Percentiles rank a stretch among this genome's conserved stretches.
Evolutionary conservation across 2,113 vertebrate species (phyloP).

Genomic region (Anarhynchus alexandrinus): DNA sequence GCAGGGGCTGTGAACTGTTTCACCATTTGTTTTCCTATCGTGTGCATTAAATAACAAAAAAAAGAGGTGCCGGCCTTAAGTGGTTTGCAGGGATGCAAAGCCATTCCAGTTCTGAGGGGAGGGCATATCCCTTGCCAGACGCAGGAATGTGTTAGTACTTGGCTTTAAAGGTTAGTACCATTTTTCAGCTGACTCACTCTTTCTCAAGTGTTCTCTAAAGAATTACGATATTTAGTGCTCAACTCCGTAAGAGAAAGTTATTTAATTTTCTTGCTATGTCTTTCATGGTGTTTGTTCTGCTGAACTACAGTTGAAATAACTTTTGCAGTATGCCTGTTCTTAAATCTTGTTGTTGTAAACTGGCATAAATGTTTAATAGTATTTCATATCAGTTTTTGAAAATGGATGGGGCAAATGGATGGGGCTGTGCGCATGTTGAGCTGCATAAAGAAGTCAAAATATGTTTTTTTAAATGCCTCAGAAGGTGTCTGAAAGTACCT

Average conservation of each 20-base stretch:
- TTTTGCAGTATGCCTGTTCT: neutral
- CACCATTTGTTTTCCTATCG: neutral
- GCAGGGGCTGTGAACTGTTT: neutral
- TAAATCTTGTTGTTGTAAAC: neutral
- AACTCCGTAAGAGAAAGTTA: neutral
- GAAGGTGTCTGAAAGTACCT: neutral
- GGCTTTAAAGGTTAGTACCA: neutral
- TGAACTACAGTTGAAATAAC: neutral
- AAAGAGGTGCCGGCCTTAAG: neutral
- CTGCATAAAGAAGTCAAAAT: neutral
- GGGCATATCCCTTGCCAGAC: neutral
- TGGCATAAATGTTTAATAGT: neutral
- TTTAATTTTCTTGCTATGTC: neutral
- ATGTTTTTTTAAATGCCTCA: neutral
- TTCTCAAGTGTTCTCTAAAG: neutral
- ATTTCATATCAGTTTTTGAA: neutral
- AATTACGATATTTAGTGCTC: neutral
- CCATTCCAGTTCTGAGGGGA: neutral
- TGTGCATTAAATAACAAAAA: neutral
- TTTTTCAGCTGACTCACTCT: neutral
- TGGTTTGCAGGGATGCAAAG: neutral
- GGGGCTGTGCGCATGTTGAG: neutral
- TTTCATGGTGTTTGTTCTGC: neutral
- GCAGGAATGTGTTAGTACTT: neutral
- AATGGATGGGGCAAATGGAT: neutral